phyloP scores from a whole-genome alignment of 2,888 invertebrate species.

The Archips crataeganus region DNA sequence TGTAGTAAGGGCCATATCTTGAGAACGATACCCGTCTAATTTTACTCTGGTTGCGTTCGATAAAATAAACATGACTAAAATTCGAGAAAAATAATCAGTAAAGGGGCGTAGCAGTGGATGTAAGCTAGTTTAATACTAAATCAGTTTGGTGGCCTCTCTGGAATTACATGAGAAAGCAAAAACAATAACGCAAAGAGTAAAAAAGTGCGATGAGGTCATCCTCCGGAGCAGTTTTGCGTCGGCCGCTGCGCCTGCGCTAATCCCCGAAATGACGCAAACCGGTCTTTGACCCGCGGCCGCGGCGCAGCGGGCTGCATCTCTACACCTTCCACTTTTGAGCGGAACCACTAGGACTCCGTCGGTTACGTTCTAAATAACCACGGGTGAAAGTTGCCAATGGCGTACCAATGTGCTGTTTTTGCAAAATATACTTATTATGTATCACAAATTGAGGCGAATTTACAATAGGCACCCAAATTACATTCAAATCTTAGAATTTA shows the following conservation, averaged over 20 bases:
- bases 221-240: constrained; percentile 51
- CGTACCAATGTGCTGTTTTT: not conserved
- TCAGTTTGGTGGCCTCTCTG: not conserved
- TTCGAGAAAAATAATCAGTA: too few species aligned
- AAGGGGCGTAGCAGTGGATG: too few species aligned
- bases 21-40: too few species aligned
- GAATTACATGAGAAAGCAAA: not conserved
- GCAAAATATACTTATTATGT: too few species aligned
- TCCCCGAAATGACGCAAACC: constrained; percentile 76
- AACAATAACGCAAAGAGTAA: constrained; percentile 47
- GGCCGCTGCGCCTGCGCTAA: constrained; percentile 59
- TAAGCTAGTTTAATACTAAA: not conserved
- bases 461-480: too few species aligned
- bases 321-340: not conserved
- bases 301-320: constrained; percentile 17
- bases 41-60: too few species aligned
- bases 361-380: constrained; percentile 1
- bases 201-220: constrained; percentile 76
- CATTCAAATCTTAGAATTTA: too few species aligned
- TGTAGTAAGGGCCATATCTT: too few species aligned
- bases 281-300: constrained; percentile 73
- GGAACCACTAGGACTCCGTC: not conserved
- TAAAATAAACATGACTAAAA: too few species aligned
- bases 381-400: not conserved
- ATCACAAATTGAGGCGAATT: too few species aligned